Base-by-base conservation (phyloP, 1,140 invertebrate species). In the Venturia canescens region DNA sequence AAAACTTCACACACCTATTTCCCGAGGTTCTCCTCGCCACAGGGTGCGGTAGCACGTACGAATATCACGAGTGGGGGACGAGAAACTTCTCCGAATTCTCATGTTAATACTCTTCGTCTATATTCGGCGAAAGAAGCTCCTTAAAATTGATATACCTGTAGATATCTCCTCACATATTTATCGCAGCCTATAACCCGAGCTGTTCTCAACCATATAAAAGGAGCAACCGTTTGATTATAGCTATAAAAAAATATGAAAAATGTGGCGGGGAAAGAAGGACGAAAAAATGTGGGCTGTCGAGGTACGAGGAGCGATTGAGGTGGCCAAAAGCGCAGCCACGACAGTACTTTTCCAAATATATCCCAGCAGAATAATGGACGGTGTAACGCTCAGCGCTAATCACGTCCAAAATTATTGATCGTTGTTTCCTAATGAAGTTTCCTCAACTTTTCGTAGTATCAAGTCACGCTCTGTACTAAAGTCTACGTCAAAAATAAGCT, bases 1-100 rank as follows among this genome's bases (percentile, higher is more conserved):
- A 74, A 76, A 76, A 76, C 74, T 76, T 76, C 53, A 16, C 50
- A 53, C 50, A 76, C 50, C 53, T 76, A 60, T 53, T 76, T 76
- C 16, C 50, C 50, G 29, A 3, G 16, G 27, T 57, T 76, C 53
- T 63, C 26, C 21, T n/a, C n/a, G 21, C 74, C 74, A 38, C 74
- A 76, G 27, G 21, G 53, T 76, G 50, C 79, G 69, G 69, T 67
- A 81, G 78, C 79, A 79, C 83, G 82, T 84, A 79, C 66, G 71
- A 75, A 69, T 69, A 44, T 71, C 48, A 15, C 66, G 83, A 83
- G 83, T 87, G 88, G 84, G 86, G 85, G 85, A 84, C 85, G 85
- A 89, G 83, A 84, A 86, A 88, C 80, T 86, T 79, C 82, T 26
- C 31, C 79, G 48, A 44, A 86, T 84, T 87, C 87, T 85, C 86